phyloP scores from a whole-genome alignment of 2,113 vertebrate species.

The Toxotes chatareus region DNA sequence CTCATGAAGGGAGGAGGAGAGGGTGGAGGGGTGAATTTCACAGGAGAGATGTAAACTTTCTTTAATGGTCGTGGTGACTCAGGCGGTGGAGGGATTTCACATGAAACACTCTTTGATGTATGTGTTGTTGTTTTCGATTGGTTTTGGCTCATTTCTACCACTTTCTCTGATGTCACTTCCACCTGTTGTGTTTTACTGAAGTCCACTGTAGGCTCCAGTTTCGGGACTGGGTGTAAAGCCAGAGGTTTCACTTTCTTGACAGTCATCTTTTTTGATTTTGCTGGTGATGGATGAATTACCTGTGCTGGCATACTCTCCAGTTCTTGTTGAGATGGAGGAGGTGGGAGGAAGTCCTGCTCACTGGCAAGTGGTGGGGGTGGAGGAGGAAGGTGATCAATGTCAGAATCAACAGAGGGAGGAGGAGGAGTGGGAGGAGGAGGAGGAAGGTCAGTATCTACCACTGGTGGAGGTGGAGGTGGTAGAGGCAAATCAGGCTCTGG shows the following conservation, averaged over 20 bases:
- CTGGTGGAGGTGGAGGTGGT: conserved; percentile 87
- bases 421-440: conserved; percentile 83
- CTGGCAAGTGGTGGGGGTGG: conserved; percentile 68
- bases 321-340: conserved; percentile 82
- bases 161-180: conserved; percentile 45
- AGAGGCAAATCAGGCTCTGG: conserved; percentile 86
- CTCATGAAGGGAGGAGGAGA: conserved; percentile 76
- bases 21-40: conserved; percentile 86
- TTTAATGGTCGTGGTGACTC: conserved; percentile 75
- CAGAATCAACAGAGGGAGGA: conserved; percentile 79
- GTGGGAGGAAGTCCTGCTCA: conserved; percentile 80
- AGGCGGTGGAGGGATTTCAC: conserved; percentile 66
- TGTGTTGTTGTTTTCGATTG: conserved; percentile 50
- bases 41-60: conserved; percentile 76
- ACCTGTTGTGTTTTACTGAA: conserved; percentile 61
- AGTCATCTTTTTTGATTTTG: conserved; percentile 75
- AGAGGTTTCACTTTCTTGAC: conserved; percentile 81
- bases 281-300: conserved; percentile 64
- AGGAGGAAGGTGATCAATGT: conserved; percentile 80
- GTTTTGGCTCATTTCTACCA: conserved; percentile 60
- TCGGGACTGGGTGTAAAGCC: conserved; percentile 78
- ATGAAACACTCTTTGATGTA: conserved; percentile 53
- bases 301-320: conserved; percentile 76
- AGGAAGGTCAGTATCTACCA: conserved; percentile 83
- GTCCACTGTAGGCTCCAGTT: conserved; percentile 80